Percentiles rank a stretch among this genome's conserved stretches.
These are phyloP conservation scores for Chloroceryle aenea DNA, from an alignment of 2,113 vertebrate species.

Conservation along the genomic window DNA sequence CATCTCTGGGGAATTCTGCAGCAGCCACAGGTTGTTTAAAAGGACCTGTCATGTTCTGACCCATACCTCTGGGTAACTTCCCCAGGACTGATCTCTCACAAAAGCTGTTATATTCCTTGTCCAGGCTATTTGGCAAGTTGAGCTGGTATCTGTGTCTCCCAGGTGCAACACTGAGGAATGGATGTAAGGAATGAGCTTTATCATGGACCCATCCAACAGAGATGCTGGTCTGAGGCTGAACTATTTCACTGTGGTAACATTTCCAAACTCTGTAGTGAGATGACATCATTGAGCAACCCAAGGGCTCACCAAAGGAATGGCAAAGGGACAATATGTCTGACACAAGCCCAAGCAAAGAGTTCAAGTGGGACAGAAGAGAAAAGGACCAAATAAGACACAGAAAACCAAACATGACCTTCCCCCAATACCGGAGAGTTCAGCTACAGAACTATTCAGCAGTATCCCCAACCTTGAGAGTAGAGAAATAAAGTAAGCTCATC, in stretches of 20 bases:
- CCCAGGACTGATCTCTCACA: background rate
- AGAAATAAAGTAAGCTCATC: background rate
- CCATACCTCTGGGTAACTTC: background rate
- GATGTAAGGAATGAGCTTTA: accelerated
- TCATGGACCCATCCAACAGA: background rate
- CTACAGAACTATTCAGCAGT: background rate
- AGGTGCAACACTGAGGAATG: background rate
- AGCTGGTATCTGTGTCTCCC: background rate
- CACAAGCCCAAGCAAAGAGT: background rate
- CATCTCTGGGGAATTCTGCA: background rate
- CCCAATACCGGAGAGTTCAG: background rate
- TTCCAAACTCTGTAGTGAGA: background rate
- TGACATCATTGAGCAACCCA: background rate
- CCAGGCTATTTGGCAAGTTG: background rate
- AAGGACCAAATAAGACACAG: background rate
- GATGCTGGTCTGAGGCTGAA: background rate
- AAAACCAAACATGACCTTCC: background rate
- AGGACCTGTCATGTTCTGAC: background rate
- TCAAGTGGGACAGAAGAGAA: background rate
- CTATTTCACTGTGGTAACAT: background rate
- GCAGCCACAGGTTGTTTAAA: background rate
- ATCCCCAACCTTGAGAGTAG: background rate
- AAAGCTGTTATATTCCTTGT: background rate
- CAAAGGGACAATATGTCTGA: background rate
- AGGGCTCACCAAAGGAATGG: background rate